Evolutionary conservation across 2,797 vertebrate genomes (phyloP).

Genomic region (Taeniopygia guttata): DNA sequence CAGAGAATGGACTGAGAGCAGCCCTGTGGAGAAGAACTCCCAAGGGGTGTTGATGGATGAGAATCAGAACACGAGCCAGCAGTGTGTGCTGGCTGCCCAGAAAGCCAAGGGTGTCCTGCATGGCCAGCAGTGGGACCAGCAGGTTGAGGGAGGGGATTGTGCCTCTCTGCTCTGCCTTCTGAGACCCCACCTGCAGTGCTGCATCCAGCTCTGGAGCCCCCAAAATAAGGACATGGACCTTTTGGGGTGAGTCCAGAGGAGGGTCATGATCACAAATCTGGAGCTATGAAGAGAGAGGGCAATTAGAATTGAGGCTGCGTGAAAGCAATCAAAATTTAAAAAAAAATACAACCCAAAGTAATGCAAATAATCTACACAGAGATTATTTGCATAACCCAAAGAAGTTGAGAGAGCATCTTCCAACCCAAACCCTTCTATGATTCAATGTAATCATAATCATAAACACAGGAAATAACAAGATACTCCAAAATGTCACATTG

Average conservation of each 20-base stretch:
- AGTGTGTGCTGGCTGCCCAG: background rate
- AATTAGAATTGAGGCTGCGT: background rate
- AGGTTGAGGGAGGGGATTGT: background rate
- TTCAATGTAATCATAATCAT: background rate
- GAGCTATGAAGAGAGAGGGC: background rate
- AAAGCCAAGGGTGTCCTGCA: background rate
- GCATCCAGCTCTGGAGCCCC: background rate
- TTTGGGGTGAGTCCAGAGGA: background rate
- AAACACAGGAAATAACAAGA: conserved; percentile 34
- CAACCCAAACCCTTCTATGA: background rate
- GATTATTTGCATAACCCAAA: background rate
- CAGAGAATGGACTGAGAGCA: background rate
- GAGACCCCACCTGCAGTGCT: background rate
- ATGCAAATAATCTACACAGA: background rate
- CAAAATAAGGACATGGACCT: background rate
- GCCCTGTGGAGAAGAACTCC: background rate
- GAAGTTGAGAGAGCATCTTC: background rate
- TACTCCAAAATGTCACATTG: background rate
- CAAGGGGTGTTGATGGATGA: background rate
- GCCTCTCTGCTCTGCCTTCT: background rate
- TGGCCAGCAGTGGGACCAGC: background rate
- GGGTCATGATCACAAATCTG: background rate
- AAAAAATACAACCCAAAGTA: background rate
- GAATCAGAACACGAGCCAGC: background rate
- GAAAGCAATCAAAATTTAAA: background rate